phyloP scores from a whole-genome alignment of 2,797 vertebrate genomes.

The Linurgus olivaceus region DNA sequence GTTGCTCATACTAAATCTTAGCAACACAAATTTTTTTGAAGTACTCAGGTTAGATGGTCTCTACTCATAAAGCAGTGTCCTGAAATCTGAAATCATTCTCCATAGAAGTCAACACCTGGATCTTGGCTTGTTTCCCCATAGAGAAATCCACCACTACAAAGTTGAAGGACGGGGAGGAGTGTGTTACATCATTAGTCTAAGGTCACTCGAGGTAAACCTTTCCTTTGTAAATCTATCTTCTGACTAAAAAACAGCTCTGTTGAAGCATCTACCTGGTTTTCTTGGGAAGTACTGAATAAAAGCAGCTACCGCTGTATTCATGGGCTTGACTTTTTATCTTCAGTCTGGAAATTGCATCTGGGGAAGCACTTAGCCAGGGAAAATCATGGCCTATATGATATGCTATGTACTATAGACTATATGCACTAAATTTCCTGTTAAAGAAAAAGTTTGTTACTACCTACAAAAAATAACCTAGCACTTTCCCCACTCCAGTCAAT shows the following conservation, averaged over 20 bases:
- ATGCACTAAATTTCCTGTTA: background rate
- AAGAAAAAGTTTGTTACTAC: background rate
- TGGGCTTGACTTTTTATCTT: background rate
- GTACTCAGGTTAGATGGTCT: background rate
- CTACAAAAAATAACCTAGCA: background rate
- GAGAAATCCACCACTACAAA: background rate
- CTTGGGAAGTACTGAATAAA: background rate
- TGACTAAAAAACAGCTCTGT: background rate
- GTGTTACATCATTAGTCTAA: background rate
- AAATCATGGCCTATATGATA: background rate
- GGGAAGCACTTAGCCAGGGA: background rate
- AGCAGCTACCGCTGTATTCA: background rate
- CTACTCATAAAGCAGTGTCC: background rate
- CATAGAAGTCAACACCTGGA: background rate
- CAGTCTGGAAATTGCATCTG: background rate
- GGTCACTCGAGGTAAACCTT: constrained; percentile 47
- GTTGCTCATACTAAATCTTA: constrained; percentile 56
- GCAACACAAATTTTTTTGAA: constrained; percentile 38
- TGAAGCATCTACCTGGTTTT: background rate
- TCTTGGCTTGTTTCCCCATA: background rate
- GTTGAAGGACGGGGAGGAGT: background rate
- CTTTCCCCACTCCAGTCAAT: background rate
- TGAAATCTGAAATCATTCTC: background rate
- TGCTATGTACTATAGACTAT: background rate
- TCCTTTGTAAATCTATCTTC: background rate